Base-by-base conservation (phyloP, 2,113 vertebrate species). In the Plestiodon gilberti region DNA sequence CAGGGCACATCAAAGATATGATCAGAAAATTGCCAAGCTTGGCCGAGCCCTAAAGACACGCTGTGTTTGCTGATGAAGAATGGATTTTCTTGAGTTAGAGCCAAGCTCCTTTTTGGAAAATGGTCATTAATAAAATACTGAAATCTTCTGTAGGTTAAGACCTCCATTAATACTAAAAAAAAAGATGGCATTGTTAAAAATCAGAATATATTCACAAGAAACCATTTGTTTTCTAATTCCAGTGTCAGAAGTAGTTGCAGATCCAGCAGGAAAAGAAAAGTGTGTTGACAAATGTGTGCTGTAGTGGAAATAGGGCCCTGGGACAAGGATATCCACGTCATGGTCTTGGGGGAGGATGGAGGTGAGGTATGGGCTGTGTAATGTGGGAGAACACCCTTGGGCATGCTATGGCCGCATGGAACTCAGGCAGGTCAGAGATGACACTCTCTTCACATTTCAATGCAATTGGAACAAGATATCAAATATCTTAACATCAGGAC, bases 121-220 rank as follows among this genome's bases (percentile, higher is more conserved):
- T 6, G 25, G 85, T 93, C 62, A 80, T 89, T 91, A 92, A 88
- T 85, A 89, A 91, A 91, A 75, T 84, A 92, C 25, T 87, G 84
- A 93, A 75, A 70, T 90, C 17, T 86, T 93, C 89, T 91, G 88
- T 89, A 91, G 92, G 90, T 62, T 85, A 91, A 88, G 83, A 85
- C 52, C 76, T 90, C 83, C 87, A 76, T 67, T 81, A 89, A 88
- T 33, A 62, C 22, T 67, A 78, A 48, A 61, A 65, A 48, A 48
- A 48, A 82, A 55, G 76, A 52, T 76, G 85, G 33, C 25, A 23
- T 87, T 90, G 28, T 38, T 11, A 3, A 55, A 75, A 87, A 15
- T 89, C 62, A 77, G 40, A 89, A 83, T 91, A 85, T 25, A 5
- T 23, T 89, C 38, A 64, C 69, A 85, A 86, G 83, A 89, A 90